These are phyloP conservation scores for Dascyllus trimaculatus DNA, from an alignment of 2,113 vertebrate species.

Conservation along the genomic window DNA sequence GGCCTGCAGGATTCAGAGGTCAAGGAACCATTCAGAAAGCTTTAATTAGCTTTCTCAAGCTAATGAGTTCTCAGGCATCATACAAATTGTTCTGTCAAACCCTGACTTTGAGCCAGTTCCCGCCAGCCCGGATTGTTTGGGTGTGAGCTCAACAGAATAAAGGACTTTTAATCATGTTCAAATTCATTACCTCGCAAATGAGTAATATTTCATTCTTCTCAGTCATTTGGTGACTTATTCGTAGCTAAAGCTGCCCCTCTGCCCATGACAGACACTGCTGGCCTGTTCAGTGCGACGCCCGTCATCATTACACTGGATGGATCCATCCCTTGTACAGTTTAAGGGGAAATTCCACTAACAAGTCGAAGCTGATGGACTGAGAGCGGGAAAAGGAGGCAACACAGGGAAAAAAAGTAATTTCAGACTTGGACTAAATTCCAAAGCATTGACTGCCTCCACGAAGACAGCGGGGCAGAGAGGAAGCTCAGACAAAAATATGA, in stretches of 20 bases:
- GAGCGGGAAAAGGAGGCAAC: slow-evolving; percentile 32
- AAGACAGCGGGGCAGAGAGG: slow-evolving; percentile 33
- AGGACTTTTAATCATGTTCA: slow-evolving; percentile 77
- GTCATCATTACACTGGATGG: slow-evolving; percentile 59
- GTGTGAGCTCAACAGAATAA: slow-evolving; percentile 59
- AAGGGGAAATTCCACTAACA: slow-evolving; percentile 52
- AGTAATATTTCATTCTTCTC: slow-evolving; percentile 66
- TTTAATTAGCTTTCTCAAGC: slow-evolving; percentile 81
- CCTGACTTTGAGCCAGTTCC: slow-evolving; percentile 74
- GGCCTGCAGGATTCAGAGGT: slow-evolving; percentile 75
- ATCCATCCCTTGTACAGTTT: slow-evolving; percentile 47
- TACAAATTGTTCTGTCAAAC: slow-evolving; percentile 83
- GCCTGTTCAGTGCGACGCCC: slow-evolving; percentile 55
- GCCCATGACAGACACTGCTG: slow-evolving; percentile 40
- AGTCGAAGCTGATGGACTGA: slow-evolving; percentile 57
- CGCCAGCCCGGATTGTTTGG: slow-evolving; percentile 71
- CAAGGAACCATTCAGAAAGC: slow-evolving; percentile 79
- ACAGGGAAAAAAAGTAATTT: slow-evolving; percentile 52
- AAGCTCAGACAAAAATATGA: slow-evolving; percentile 72
- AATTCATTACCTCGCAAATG: slow-evolving; percentile 74
- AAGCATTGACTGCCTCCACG: slow-evolving; percentile 23
- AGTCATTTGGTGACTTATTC: slow-evolving; percentile 47
- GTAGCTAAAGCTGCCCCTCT: slow-evolving; percentile 30
- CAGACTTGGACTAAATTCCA: slow-evolving; percentile 55
- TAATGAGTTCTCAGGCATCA: slow-evolving; percentile 78